These are phyloP conservation scores for Virgularia gustaviana DNA, from an alignment of 92 coral and sea anemone species.

Conservation along the genomic window DNA sequence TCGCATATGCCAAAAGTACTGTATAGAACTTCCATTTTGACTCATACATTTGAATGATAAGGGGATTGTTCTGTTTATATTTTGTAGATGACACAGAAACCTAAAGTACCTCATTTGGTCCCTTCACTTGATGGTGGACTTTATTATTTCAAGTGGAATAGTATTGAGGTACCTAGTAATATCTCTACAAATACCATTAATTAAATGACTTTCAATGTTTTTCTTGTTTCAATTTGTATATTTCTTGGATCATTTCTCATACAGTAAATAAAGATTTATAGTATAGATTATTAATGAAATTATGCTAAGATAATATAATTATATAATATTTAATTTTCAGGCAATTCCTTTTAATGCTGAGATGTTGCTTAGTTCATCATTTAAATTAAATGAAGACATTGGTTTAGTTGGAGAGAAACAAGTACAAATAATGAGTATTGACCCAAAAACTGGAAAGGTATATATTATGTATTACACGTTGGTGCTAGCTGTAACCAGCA, in stretches of 20 bases:
- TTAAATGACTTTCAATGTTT: too few relatives aligned
- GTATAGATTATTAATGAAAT: too few relatives aligned
- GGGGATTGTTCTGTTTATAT: background rate
- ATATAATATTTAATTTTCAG: constrained; percentile 35
- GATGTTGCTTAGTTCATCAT: constrained; percentile 77
- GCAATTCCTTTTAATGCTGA: constrained; percentile 91
- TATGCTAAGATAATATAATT: too few relatives aligned
- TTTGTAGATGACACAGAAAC: constrained; percentile 76
- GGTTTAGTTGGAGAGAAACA: constrained; percentile 86
- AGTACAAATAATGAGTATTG: constrained; percentile 83
- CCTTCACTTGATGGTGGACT: constrained; percentile 97
- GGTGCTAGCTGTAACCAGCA: too few relatives aligned
- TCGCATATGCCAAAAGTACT: too few relatives aligned
- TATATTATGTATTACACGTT: background rate
- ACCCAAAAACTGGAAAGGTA: constrained; percentile 87
- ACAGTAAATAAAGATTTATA: too few relatives aligned
- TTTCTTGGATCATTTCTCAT: too few relatives aligned
- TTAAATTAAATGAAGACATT: constrained; percentile 81
- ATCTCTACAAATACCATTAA: too few relatives aligned
- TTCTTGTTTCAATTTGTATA: too few relatives aligned
- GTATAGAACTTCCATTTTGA: too few relatives aligned
- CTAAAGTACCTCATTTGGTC: constrained; percentile 50
- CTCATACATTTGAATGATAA: background rate
- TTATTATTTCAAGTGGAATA: constrained; percentile 81
- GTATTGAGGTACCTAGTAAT: constrained; percentile 98